Base-by-base conservation (phyloP, 1,140 invertebrate species). In the Bicyclus anynana region DNA sequence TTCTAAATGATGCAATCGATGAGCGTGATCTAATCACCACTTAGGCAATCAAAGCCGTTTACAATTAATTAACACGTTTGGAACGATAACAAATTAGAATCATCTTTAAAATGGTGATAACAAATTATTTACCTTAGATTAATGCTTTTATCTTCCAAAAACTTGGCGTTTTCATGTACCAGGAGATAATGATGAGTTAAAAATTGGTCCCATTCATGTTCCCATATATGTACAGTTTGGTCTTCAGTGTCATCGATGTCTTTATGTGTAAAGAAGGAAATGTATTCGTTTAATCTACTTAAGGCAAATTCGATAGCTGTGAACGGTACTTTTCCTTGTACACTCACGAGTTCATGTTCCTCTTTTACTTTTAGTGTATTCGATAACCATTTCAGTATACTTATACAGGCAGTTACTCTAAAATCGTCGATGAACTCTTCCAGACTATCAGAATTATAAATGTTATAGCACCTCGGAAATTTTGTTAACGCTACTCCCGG, bases 381-480 rank as follows among this genome's bases (percentile, higher is more conserved):
- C 0, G 93, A 89, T 23, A 97, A 82, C 91, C 93, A 94, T 78
- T 95, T 95, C 6, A 98, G 84, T 12, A 97, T 85, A 65, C 93
- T 94, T 52, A 97, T 91, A 72, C 97, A 98, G 5, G 96, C 94
- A 2, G 96, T 97, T 33, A 96, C 89, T 71, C 96, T 93, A 73
- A 95, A 98, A 81, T 98, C 96, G 61, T 97, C 95, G 40, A 97
- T 91, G 73, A 98, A 98, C 56, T 96, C 94, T 61, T 93, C 92
- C 74, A 97, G 92, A 72, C 97, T 97, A 67, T 98, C 97, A 7
- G 93, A 93, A 82, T 94, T 94, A 74, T 94, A 94, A 26, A 96
- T 92, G 56, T 96, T 95, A 82, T 96, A 97, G 70, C 95, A 97
- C 27, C 97, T 91, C 0, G 96, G 97, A 78, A 96, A 97, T 54